Evolutionary conservation across 2,113 vertebrate genomes (phyloP).

Genomic region (Rissa tridactyla): DNA sequence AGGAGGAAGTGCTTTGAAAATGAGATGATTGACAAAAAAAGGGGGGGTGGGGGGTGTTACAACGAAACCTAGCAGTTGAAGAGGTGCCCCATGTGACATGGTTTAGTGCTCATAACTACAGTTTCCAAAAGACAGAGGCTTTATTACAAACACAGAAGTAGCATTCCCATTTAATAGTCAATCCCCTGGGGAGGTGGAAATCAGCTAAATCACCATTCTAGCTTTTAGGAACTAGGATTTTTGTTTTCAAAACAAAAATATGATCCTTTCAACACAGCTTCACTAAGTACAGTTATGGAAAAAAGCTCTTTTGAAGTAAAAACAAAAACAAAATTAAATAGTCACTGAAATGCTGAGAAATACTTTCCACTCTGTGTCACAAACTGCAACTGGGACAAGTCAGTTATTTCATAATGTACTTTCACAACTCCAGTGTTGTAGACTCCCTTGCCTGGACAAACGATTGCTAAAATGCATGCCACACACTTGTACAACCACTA

Average conservation of each 20-base stretch:
- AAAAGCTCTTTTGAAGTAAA: not conserved
- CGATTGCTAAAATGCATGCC: accelerated
- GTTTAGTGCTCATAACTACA: not conserved
- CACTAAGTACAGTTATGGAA: not conserved
- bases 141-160: not conserved
- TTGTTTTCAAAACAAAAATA: not conserved
- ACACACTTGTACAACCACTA: accelerated
- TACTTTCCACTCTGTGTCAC: not conserved
- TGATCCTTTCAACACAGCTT: not conserved
- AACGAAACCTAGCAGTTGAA: not conserved
- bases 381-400: not conserved
- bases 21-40: not conserved
- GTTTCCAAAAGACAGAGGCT: not conserved
- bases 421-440: not conserved
- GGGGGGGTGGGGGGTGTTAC: not conserved
- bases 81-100: not conserved
- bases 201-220: not conserved
- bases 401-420: not conserved
- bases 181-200: not conserved
- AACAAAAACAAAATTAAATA: not conserved
- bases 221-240: not conserved
- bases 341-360: not conserved
- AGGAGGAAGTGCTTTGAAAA: not conserved
- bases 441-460: not conserved
- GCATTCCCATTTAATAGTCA: not conserved